Evolutionary conservation across 1,140 invertebrate genomes (phyloP).

Genomic region (Drosophila kikkawai): DNA sequence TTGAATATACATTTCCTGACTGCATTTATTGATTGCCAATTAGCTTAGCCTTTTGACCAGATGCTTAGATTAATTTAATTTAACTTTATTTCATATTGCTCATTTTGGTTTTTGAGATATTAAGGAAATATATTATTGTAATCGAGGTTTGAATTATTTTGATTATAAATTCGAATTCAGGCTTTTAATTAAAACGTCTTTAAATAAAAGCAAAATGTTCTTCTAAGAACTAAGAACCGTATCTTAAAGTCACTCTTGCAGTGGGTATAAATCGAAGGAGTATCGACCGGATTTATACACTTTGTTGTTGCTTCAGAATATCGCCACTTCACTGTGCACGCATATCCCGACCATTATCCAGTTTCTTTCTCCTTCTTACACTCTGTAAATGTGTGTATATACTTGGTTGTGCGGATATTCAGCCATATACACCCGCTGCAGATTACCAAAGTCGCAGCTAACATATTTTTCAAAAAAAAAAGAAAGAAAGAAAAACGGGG

Average conservation of each 20-base stretch:
- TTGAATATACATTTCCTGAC: not conserved
- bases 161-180: no score
- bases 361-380: not conserved
- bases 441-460: slow-evolving; percentile 79
- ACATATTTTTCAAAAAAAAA: slow-evolving; percentile 62
- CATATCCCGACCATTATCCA: slow-evolving; percentile 51
- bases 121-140: not conserved
- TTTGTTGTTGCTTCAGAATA: slow-evolving; percentile 7
- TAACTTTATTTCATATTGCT: not conserved
- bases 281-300: slow-evolving; percentile 15
- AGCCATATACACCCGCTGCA: slow-evolving; percentile 41
- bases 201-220: no score
- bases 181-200: not conserved
- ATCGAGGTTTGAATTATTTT: not conserved
- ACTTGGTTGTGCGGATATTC: slow-evolving; percentile 7
- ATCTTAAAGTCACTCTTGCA: not conserved
- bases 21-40: not conserved
- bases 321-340: slow-evolving; percentile 65
- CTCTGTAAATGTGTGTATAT: not conserved
- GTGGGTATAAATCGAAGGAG: slow-evolving; percentile 7
- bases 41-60: not conserved
- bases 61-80: not conserved
- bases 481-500: slow-evolving; percentile 16
- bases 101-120: not conserved
- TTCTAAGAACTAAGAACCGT: no score